Evolutionary conservation across 1,140 invertebrate genomes (phyloP), one percentile per base, ranked within the genome.

Genomic region (Stenopsyche tienmushanensis): DNA sequence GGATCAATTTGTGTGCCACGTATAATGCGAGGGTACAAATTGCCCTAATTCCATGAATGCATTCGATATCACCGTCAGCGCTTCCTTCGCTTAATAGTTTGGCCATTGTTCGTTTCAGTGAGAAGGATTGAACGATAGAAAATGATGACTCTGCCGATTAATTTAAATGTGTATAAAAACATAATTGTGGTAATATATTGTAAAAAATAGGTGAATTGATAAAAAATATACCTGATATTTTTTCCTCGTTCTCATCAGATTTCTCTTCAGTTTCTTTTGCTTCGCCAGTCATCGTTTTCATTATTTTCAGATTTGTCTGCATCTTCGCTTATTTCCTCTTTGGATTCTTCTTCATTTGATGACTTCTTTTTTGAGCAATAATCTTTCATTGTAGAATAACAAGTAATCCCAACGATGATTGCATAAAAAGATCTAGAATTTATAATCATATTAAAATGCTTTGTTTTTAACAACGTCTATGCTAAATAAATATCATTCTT

Each of bases 41-140:
- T 8, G 84, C 77, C 64, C 84, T 78, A 29, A 89, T 77, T 7
- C 87, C 83, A 64, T 88, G 83, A 55, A 89, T 84, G 70, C 84
- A 86, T 45, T 80, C 76, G 49, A 88, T 84, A 64, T 86, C 84
- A 44, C 79, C 80, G 53, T 72, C 72, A 72, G 64, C 60, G 73
- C 84, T 65, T 78, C 77, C 74, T 70, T 81, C 69, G 75, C 78
- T 71, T 76, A 86, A 73, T 80, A 89, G 71, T 80, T 82, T 80
- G 73, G 78, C 65, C 73, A 82, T 71, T 74, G 82, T 76, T 42
- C 71, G 73, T 66, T 78, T 76, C 15, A 79, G 69, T 1, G 76
- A 80, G 65, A 78, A 80, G 0, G 75, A 68, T 39, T 71, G 71
- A 8, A 80, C 34, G 13, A 57, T 8, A 20, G 13, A 34, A 34